Evolutionary conservation across 2,888 invertebrate species (phyloP).

Genomic region (Cosmia trapezina): DNA sequence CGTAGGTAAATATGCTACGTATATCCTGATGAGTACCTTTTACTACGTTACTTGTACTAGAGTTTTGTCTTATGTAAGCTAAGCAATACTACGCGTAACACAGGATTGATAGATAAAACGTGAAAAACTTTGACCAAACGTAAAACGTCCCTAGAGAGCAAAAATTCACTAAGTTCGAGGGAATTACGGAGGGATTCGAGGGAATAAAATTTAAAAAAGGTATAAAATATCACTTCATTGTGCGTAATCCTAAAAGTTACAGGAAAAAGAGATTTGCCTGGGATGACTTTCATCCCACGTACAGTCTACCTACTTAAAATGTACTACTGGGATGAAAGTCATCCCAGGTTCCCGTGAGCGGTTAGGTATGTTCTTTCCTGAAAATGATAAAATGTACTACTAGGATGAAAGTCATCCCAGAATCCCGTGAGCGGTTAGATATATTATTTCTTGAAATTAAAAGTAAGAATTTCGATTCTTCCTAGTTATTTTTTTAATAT

Average conservation of each 20-base stretch:
- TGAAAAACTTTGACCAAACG: neutral
- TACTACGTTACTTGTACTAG: neutral
- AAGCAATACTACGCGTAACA: no score
- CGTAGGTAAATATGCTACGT: neutral
- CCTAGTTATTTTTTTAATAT: conserved; percentile 2
- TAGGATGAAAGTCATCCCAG: no score
- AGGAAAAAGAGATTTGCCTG: no score
- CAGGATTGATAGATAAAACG: no score
- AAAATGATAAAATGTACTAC: no score
- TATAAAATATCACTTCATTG: neutral
- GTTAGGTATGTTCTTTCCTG: neutral
- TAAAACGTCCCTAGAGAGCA: neutral
- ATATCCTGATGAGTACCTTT: neutral
- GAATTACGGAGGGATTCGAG: neutral
- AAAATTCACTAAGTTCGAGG: neutral
- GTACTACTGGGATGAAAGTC: no score
- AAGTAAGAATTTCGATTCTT: neutral
- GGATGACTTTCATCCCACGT: no score
- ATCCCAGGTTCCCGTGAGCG: no score
- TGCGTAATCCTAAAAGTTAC: neutral
- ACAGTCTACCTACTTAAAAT: no score
- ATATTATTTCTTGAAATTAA: neutral
- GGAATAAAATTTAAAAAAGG: neutral
- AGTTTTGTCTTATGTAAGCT: neutral
- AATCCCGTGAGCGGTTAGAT: no score